Evolutionary conservation across 2,797 vertebrate species (phyloP).

Genomic region (Lacerta viridis): DNA sequence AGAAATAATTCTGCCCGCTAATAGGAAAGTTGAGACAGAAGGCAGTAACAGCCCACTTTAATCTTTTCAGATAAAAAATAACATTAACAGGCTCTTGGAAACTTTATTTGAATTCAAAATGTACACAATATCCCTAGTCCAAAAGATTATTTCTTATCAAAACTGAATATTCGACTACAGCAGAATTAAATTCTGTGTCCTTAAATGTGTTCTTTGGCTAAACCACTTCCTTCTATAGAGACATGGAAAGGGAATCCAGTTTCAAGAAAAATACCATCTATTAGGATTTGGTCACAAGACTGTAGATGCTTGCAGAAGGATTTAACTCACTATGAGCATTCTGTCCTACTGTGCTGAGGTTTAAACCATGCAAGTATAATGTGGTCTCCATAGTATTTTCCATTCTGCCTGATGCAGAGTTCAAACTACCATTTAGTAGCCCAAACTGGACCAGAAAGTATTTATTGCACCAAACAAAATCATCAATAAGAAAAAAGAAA

Average conservation of each 20-base stretch:
- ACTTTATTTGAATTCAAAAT: slow-evolving; percentile 21
- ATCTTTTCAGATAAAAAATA: slow-evolving; percentile 26
- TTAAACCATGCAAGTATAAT: not conserved
- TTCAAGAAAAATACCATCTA: not conserved
- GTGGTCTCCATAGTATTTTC: not conserved
- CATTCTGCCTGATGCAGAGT: not conserved
- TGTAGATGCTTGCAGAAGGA: not conserved
- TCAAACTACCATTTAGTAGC: no score
- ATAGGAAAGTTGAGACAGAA: slow-evolving; percentile 49
- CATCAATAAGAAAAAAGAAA: not conserved
- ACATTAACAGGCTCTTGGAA: slow-evolving; percentile 28
- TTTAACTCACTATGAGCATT: not conserved
- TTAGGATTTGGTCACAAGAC: not conserved
- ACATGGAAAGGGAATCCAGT: not conserved
- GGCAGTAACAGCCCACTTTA: slow-evolving; percentile 52
- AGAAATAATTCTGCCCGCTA: slow-evolving; percentile 66
- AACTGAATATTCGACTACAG: slow-evolving; percentile 1
- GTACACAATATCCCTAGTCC: not conserved
- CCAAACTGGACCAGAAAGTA: not conserved
- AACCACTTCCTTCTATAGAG: not conserved
- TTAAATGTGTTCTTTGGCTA: not conserved
- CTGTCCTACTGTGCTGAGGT: not conserved
- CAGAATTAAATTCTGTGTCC: not conserved
- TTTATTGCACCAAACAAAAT: not conserved
- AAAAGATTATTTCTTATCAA: not conserved